Evolutionary conservation across 2,797 vertebrate species (phyloP).

Genomic region (Catharus ustulatus): DNA sequence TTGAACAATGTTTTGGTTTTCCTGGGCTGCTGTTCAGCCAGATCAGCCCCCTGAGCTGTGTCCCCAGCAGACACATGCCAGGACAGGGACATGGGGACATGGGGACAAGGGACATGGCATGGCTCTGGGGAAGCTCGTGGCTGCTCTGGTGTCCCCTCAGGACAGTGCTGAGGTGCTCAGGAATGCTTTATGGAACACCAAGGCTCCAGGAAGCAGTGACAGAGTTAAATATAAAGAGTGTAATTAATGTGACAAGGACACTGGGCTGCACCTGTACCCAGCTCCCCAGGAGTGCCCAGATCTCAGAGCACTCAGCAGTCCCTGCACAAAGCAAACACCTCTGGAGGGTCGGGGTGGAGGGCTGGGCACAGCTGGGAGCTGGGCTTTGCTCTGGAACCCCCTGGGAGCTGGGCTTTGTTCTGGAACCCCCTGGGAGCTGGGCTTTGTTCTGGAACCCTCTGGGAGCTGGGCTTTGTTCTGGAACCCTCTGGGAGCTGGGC

Average conservation of each 20-base stretch:
- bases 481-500: too few relatives aligned
- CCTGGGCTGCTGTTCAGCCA: background rate
- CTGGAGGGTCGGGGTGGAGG: background rate
- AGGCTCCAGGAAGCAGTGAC: background rate
- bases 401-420: too few relatives aligned
- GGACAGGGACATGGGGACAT: background rate
- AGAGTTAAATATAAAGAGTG: background rate
- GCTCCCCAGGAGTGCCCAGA: background rate
- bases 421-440: too few relatives aligned
- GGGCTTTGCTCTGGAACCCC: background rate
- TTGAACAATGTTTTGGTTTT: background rate
- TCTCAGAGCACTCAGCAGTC: background rate
- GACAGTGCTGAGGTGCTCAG: background rate
- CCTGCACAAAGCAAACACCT: fast-evolving
- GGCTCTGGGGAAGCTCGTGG: background rate
- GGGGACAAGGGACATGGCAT: background rate
- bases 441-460: too few relatives aligned
- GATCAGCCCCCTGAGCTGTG: background rate
- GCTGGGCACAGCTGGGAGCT: background rate
- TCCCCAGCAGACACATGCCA: background rate
- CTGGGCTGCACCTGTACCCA: background rate
- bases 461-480: too few relatives aligned
- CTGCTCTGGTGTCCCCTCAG: background rate
- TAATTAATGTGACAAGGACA: background rate
- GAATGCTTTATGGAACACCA: background rate